phyloP scores from a whole-genome alignment of 2,113 vertebrate species.

The Ursus arctos region DNA sequence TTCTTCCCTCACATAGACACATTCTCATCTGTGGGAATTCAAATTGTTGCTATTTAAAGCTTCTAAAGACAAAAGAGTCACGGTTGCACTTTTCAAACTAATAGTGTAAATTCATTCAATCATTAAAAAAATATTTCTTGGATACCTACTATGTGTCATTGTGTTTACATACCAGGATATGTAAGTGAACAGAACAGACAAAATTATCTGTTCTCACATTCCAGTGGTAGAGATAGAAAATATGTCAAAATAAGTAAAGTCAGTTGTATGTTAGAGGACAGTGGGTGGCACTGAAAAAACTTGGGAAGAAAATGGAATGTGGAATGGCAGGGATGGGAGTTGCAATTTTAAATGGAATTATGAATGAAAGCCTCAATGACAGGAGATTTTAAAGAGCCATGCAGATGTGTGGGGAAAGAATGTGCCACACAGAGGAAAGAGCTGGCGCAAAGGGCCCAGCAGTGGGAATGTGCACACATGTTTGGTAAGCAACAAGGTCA shows the following conservation, averaged over 20 bases:
- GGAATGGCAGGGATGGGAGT: neutral
- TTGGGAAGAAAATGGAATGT: neutral
- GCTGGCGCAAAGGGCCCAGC: neutral
- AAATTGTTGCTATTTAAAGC: neutral
- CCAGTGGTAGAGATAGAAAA: neutral
- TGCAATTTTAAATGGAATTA: neutral
- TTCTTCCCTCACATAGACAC: neutral
- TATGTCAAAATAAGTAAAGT: neutral
- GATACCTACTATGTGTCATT: neutral
- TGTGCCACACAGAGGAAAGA: neutral
- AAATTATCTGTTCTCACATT: neutral
- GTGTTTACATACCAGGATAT: neutral
- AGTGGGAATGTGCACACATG: rapidly evolving
- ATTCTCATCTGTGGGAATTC: neutral
- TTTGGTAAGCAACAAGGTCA: too few species aligned
- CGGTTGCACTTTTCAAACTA: neutral
- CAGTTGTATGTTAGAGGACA: neutral
- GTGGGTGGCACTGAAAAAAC: neutral
- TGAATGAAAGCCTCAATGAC: neutral
- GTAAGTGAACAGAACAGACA: neutral
- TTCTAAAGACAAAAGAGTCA: neutral
- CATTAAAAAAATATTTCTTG: conserved; percentile 9
- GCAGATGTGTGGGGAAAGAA: neutral
- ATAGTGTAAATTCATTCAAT: neutral
- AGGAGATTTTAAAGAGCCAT: neutral